These are phyloP conservation scores for Oscheius sp. DNA, from an alignment of 2,888 invertebrate genomes.

Conservation along the genomic window DNA sequence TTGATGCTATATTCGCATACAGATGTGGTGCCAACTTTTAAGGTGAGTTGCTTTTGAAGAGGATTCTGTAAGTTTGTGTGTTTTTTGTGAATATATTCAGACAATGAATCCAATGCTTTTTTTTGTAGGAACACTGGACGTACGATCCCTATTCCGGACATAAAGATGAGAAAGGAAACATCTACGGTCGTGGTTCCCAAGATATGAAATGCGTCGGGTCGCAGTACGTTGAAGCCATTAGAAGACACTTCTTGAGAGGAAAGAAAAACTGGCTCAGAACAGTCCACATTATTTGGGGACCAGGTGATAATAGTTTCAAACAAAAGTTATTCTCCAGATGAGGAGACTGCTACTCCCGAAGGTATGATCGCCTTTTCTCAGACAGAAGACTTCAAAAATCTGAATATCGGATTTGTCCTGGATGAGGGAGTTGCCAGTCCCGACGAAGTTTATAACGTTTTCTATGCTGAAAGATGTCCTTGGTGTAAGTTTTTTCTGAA, in stretches of 20 bases:
- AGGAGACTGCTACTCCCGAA: slow-evolving; percentile 86
- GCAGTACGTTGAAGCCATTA: slow-evolving; percentile 82
- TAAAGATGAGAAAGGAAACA: slow-evolving; percentile 86
- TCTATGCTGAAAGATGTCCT: slow-evolving; percentile 79
- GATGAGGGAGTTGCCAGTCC: slow-evolving; percentile 82
- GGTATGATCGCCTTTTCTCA: slow-evolving; percentile 86
- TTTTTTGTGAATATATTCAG: neutral
- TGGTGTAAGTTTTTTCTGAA: slow-evolving; percentile 83
- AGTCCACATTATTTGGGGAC: slow-evolving; percentile 83
- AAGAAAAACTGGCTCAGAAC: slow-evolving; percentile 78
- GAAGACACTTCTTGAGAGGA: slow-evolving; percentile 79
- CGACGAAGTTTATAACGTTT: slow-evolving; percentile 74
- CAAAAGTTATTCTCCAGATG: slow-evolving; percentile 79
- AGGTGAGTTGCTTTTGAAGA: slow-evolving; percentile 77
- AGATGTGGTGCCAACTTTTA: slow-evolving; percentile 95
- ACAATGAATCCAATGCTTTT: no score
- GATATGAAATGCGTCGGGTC: slow-evolving; percentile 88
- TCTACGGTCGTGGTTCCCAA: slow-evolving; percentile 83
- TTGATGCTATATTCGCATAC: slow-evolving; percentile 92
- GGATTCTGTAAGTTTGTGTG: neutral
- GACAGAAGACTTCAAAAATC: slow-evolving; percentile 82
- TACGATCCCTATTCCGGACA: slow-evolving; percentile 88
- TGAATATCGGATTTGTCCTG: slow-evolving; percentile 87
- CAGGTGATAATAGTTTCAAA: slow-evolving; percentile 77
- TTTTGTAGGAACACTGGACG: slow-evolving; percentile 85